These are phyloP conservation scores for Prosapia bicincta DNA, from an alignment of 2,888 invertebrate species.

Conservation along the genomic window DNA sequence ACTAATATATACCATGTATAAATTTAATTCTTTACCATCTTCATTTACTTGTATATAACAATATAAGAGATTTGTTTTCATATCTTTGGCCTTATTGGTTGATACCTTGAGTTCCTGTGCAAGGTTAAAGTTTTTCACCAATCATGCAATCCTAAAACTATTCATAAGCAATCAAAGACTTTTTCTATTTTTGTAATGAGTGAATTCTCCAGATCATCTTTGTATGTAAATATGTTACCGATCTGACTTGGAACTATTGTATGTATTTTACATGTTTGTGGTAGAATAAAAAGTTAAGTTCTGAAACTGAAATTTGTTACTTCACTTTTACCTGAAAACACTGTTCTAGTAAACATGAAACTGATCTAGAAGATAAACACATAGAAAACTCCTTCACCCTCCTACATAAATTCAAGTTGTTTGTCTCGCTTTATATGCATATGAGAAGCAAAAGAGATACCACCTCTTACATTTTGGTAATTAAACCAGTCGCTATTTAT, in stretches of 20 bases:
- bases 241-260: conserved; percentile 7
- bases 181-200: background rate
- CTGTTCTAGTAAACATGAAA: no score
- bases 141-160: background rate
- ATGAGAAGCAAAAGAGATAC: no score
- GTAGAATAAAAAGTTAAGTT: conserved; percentile 11
- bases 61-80: background rate
- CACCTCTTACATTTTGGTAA: no score
- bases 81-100: background rate
- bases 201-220: background rate
- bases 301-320: no score
- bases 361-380: no score
- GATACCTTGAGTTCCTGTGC: background rate
- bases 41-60: background rate
- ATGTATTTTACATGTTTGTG: conserved; percentile 21
- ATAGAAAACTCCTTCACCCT: no score
- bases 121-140: background rate
- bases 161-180: conserved; percentile 2
- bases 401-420: no score
- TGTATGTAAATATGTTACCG: background rate
- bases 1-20: background rate
- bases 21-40: background rate
- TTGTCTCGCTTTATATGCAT: no score
- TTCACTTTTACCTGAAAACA: no score
- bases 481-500: no score